Percentiles rank a stretch among this genome's conserved stretches.
Evolutionary conservation across 2,888 invertebrate genomes (phyloP).

Genomic region (Diplolepis rosae): DNA sequence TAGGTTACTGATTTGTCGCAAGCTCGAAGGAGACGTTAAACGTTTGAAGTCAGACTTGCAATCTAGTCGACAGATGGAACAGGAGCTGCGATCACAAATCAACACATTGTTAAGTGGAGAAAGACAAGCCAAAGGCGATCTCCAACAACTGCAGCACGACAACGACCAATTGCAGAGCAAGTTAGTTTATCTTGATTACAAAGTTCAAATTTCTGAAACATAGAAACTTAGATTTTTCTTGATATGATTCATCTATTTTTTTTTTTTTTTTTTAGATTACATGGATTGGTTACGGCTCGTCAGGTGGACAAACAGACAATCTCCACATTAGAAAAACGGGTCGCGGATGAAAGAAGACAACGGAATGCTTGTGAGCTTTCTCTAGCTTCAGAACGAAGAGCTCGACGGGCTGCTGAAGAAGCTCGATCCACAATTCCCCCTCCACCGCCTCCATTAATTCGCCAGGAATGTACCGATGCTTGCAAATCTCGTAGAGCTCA

Average conservation of each 20-base stretch:
- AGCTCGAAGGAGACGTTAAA: constrained; percentile 84
- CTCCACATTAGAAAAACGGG: constrained; percentile 84
- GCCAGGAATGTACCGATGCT: constrained; percentile 80
- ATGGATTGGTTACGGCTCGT: constrained; percentile 82
- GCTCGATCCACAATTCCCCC: constrained; percentile 67
- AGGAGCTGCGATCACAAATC: constrained; percentile 83
- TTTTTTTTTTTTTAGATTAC: constrained; percentile 76
- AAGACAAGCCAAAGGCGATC: constrained; percentile 81
- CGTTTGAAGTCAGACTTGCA: constrained; percentile 84
- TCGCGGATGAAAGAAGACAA: constrained; percentile 89
- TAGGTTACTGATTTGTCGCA: constrained; percentile 74
- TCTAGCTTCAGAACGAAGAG: constrained; percentile 83
- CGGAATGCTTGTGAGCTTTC: constrained; percentile 84
- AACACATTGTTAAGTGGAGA: constrained; percentile 80
- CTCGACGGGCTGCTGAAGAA: constrained; percentile 78
- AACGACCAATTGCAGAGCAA: constrained; percentile 91
- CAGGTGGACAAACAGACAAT: constrained; percentile 87
- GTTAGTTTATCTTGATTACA: constrained; percentile 71
- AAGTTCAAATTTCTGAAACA: no score
- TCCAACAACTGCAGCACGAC: constrained; percentile 87
- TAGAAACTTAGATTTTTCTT: no score
- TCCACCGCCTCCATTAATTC: constrained; percentile 69
- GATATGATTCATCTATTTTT: background rate
- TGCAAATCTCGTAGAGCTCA: constrained; percentile 81
- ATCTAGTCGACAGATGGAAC: constrained; percentile 81